Evolutionary conservation across 2,888 invertebrate species (phyloP).

Genomic region (Harpalus rubripes): DNA sequence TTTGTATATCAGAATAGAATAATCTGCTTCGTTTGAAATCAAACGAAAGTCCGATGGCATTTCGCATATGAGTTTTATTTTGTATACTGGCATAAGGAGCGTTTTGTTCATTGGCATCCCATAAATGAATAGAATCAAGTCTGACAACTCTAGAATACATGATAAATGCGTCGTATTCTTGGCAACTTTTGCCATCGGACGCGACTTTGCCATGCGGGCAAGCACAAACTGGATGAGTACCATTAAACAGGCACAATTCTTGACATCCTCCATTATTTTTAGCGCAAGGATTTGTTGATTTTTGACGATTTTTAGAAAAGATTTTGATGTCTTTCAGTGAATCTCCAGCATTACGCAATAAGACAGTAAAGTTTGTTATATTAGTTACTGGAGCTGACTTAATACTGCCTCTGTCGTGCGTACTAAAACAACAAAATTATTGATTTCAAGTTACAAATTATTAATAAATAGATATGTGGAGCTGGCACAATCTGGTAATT

Average conservation of each 20-base stretch:
- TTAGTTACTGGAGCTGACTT: constrained; percentile 82
- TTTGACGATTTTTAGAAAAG: constrained; percentile 80
- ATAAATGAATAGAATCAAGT: constrained; percentile 90
- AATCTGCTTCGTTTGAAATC: constrained; percentile 85
- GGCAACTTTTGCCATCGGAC: constrained; percentile 83
- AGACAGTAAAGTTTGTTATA: constrained; percentile 79
- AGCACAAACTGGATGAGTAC: constrained; percentile 84
- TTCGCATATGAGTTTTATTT: constrained; percentile 86
- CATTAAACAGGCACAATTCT: constrained; percentile 87
- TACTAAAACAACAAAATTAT: constrained; percentile 73
- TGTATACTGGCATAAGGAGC: constrained; percentile 88
- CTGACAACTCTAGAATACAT: constrained; percentile 90
- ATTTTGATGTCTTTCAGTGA: constrained; percentile 86
- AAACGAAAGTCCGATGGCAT: constrained; percentile 91
- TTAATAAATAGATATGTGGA: too few relatives aligned
- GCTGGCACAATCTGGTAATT: too few relatives aligned
- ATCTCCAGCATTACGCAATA: constrained; percentile 82
- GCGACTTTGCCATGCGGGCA: constrained; percentile 90
- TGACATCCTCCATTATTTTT: constrained; percentile 86
- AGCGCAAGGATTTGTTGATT: constrained; percentile 83
- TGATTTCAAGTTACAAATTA: background rate
- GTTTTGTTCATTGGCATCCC: constrained; percentile 86
- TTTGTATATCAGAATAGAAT: constrained; percentile 94
- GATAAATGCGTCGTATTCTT: constrained; percentile 89
- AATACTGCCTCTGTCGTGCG: constrained; percentile 82